These are phyloP conservation scores for Diachrysia chrysitis DNA, from an alignment of 2,888 invertebrate genomes.

Conservation along the genomic window DNA sequence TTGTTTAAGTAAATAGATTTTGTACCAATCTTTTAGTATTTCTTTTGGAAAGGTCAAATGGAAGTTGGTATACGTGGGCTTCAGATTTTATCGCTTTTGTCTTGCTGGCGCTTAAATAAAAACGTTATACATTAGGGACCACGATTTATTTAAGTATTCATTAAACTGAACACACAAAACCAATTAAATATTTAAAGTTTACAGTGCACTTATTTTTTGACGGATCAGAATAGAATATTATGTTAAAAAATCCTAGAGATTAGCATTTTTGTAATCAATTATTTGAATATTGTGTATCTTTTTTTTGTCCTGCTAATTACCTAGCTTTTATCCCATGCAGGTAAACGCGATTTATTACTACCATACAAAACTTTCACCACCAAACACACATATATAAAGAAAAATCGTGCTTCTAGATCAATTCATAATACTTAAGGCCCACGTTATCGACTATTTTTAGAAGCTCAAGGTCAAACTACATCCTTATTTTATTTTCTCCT, in stretches of 20 bases:
- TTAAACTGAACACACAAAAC: too few species aligned
- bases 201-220: too few species aligned
- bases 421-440: conserved; percentile 34
- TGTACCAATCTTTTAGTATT: background rate
- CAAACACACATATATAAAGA: background rate
- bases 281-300: too few species aligned
- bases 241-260: too few species aligned
- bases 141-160: too few species aligned
- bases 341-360: conserved; percentile 9
- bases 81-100: background rate
- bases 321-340: too few species aligned
- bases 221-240: too few species aligned
- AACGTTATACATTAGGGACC: too few species aligned
- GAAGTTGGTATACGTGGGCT: background rate
- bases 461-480: conserved; percentile 22
- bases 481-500: conserved; percentile 31
- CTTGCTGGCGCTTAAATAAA: background rate
- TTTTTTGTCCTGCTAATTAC: too few species aligned
- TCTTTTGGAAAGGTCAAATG: background rate
- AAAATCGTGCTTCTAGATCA: conserved; percentile 14
- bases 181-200: too few species aligned
- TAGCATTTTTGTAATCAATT: too few species aligned
- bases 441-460: conserved; percentile 14
- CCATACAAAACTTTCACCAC: conserved; percentile 13
- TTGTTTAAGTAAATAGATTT: background rate